A percentile compares a stretch with the other conserved stretches of the same genome.
phyloP scores from a whole-genome alignment of 2,797 vertebrate species.

The Gallinago solitaria region DNA sequence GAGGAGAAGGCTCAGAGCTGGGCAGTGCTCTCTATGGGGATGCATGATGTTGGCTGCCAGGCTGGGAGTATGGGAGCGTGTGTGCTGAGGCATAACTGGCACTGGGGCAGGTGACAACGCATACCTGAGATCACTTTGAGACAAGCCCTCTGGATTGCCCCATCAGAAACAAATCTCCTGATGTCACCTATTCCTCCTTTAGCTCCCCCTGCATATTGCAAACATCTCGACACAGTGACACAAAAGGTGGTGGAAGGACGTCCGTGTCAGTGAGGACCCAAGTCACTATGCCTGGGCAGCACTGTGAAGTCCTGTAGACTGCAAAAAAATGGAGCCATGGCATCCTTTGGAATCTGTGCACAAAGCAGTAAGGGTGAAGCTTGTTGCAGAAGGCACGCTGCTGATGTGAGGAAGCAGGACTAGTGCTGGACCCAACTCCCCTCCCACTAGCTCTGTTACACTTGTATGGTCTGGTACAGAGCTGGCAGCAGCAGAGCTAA shows the following conservation, averaged over 20 bases:
- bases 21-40: neutral
- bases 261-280: neutral
- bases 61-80: neutral
- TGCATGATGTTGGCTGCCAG: rapidly evolving
- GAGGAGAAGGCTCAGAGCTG: neutral
- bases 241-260: neutral
- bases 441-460: neutral
- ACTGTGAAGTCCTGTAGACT: neutral
- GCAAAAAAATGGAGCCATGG: neutral
- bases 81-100: neutral
- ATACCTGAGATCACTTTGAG: neutral
- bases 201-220: neutral
- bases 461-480: neutral
- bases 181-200: neutral
- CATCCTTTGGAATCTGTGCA: neutral
- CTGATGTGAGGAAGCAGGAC: neutral
- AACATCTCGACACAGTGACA: rapidly evolving
- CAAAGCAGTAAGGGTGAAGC: neutral
- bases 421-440: neutral
- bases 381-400: neutral
- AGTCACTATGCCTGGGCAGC: neutral
- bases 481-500: neutral
- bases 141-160: neutral
- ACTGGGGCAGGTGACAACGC: neutral
- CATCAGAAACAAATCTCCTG: neutral